phyloP scores from a whole-genome alignment of 2,797 vertebrate species.

The Botia almorhae region DNA sequence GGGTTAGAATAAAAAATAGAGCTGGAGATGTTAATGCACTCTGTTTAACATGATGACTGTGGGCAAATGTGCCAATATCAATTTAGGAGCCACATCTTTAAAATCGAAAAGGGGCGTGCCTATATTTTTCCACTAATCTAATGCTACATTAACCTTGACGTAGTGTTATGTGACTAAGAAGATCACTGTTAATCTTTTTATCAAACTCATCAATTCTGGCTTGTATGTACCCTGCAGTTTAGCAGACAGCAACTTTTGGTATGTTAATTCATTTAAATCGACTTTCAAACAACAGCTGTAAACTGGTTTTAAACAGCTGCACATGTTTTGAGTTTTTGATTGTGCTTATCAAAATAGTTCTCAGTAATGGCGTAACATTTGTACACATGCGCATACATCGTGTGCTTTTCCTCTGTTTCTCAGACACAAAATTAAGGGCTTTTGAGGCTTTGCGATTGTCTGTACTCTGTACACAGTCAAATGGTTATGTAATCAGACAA shows the following conservation, averaged over 20 bases:
- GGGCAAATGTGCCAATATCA: background rate
- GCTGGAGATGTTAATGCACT: background rate
- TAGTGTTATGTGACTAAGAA: background rate
- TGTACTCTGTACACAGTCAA: background rate
- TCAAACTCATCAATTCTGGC: conserved; percentile 26
- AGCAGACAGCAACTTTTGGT: conserved; percentile 10
- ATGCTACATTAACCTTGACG: conserved; percentile 28
- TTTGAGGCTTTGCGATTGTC: background rate
- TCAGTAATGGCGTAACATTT: conserved; percentile 7
- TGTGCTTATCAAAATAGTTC: conserved; percentile 31
- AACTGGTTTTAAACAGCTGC: conserved; percentile 27
- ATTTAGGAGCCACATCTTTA: background rate
- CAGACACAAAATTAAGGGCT: background rate
- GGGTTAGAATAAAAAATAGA: no score
- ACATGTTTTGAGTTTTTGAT: conserved; percentile 25
- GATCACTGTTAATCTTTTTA: conserved; percentile 33
- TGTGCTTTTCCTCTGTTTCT: no score
- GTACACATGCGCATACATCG: background rate
- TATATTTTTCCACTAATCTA: background rate
- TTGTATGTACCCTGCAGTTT: conserved; percentile 9
- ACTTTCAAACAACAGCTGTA: conserved; percentile 31
- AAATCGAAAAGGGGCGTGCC: background rate
- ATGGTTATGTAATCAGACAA: background rate
- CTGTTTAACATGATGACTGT: background rate
- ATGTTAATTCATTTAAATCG: conserved; percentile 29